A percentile compares a stretch with the other conserved stretches of the same genome.
phyloP scores from a whole-genome alignment of 2,888 invertebrate genomes.

The Oscheius sp. region DNA sequence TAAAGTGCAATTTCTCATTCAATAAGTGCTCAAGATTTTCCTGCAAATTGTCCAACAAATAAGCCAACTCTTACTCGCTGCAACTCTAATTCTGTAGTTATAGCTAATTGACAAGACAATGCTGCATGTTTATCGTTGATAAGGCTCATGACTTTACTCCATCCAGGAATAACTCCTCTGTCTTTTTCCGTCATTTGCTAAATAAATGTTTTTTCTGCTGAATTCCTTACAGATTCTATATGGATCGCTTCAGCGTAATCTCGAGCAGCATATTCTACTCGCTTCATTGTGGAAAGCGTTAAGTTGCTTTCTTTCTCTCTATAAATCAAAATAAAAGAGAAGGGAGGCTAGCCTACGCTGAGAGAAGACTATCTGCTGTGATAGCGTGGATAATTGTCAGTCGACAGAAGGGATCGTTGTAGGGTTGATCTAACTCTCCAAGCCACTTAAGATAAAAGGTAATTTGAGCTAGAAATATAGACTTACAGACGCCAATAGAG shows the following conservation, averaged over 20 bases:
- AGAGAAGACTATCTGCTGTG: constrained; percentile 1
- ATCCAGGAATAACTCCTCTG: neutral
- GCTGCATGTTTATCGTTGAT: constrained; percentile 1
- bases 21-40: constrained; percentile 45
- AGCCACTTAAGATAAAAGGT: constrained; percentile 2
- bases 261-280: constrained; percentile 2
- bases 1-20: constrained; percentile 38
- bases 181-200: constrained; percentile 16
- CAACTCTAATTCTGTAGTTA: constrained; percentile 17
- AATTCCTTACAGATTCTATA: constrained; percentile 3
- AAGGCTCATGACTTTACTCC: neutral
- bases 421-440: neutral
- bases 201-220: neutral
- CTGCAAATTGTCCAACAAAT: constrained; percentile 2
- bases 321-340: too few relatives aligned
- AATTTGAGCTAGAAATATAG: neutral
- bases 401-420: constrained; percentile 7
- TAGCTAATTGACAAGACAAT: constrained; percentile 3
- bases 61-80: constrained; percentile 1
- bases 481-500: constrained; percentile 1
- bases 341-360: constrained; percentile 1
- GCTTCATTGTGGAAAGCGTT: neutral
- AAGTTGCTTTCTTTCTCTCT: constrained; percentile 7
- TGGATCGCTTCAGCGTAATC: constrained; percentile 15
- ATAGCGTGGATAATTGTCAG: constrained; percentile 5